Base-by-base conservation (phyloP, 2,888 invertebrate genomes). In the Eumacrocentrus americanus region DNA sequence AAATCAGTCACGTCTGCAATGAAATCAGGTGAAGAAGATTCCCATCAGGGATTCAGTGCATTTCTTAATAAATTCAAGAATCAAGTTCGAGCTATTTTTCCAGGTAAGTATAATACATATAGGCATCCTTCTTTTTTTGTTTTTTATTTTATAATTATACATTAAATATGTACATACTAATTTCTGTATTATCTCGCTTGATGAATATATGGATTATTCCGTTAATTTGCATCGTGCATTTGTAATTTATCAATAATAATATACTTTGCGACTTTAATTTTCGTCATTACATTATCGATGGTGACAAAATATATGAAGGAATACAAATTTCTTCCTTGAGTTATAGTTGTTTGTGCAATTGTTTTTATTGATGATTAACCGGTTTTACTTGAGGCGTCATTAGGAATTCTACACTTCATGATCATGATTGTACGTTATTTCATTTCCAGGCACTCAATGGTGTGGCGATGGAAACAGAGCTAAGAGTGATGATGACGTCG, bases 401-500 rank as follows among this genome's bases (percentile, higher is more conserved):
- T 42, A 6, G 9, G 18, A 42, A 29, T 29, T 9, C 29, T 29
- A 29, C 9, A 29, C 4, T 29, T 29, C 9, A 29, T 29, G 29
- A 29, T 29, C 29, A 29, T 9, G 9, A 4, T 29, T 29, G 29
- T 29, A 6, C 5, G 9, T 29, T 4, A 29, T 29, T 29, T 6
- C 9, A 6, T 6, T 9, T 29, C 5, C 42, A 87, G 91, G 91
- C 5, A 91, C 91, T 0, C 84, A 87, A 9, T 91, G 91, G 91
- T 91, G 91, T 69, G 91, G 91, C 0, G 85, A 84, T 54, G 91
- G 91, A 0, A 86, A 86, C 68, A 82, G 83, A 0, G 87, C 90
- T 0, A n/a, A 16, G 6, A 82, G 83, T 3, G 80, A 83, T 12
- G 81, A 84, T 1, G 87, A 89, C 67, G 76, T 90, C 11, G 91